Base-by-base conservation (phyloP, 35 echinoderm and acorn worm genomes). In the Anneissia japonica region DNA sequence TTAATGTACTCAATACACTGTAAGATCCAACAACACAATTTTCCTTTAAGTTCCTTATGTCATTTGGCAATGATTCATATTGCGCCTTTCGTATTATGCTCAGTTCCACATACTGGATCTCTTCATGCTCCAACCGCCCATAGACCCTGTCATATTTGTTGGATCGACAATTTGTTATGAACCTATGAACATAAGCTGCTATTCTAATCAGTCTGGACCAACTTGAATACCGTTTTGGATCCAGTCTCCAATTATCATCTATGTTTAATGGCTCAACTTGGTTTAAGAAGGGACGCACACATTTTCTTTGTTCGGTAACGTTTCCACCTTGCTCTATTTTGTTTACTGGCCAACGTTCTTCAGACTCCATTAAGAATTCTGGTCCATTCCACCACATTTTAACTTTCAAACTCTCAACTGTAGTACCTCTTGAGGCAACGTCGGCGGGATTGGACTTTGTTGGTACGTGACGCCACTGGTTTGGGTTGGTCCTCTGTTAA, bases 41-140 rank as follows among this genome's bases (percentile, higher is more conserved):
- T 81, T 82, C 34, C 13, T 88, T n/a, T 43, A 87, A 87, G 46
- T 81, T 38, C 38, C 80, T 79, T 34, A 87, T 16, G 23, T 81
- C 86, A 74, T 81, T 35, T 73, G 73, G 1, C 81, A 74, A 88
- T 82, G 72, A 26, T 0, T 82, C 79, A 37, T 74, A 17, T 72
- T 88, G 86, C 29, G 79, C 86, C 32, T 88, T 43, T 82, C 38
- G 34, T 30, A 88, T 88, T 56, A 81, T 1, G 38, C 11, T 19
- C 32, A 11, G 5, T 36, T 82, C 79, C 82, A 46, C 46, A 13
- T 88, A 43, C 37, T 64, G 3, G 14, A 82, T 41, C 21, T 82
- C 46, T 73, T 88, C 46, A 3, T 31, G 9, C 4, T 23, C 34
- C 5, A 87, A 40, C 82, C 34, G 32, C 76, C 56, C 79, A 19